These are phyloP conservation scores for Orchesella cincta DNA, from an alignment of 1,140 invertebrate species.

Conservation along the genomic window DNA sequence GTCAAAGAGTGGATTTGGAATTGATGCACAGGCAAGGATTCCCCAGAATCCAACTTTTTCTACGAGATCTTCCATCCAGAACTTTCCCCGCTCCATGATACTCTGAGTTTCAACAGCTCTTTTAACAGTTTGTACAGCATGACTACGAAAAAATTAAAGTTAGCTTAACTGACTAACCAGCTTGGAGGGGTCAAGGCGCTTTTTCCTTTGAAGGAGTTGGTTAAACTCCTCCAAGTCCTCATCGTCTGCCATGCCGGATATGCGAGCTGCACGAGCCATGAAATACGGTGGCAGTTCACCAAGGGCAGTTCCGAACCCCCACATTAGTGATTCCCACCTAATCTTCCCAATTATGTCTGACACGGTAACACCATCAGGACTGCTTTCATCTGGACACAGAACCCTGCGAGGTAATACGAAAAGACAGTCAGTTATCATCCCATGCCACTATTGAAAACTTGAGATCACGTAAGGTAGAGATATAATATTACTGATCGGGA, in stretches of 20 bases:
- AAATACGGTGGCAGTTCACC: constrained; percentile 96
- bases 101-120: too few species aligned
- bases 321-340: constrained; percentile 93
- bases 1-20: constrained; percentile 99
- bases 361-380: constrained; percentile 60
- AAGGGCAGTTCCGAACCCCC: constrained; percentile 95
- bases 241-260: constrained; percentile 67
- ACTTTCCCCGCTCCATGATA: constrained; percentile 75
- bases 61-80: constrained; percentile 87
- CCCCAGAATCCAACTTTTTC: constrained; percentile 95
- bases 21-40: constrained; percentile 95
- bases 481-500: constrained; percentile 72
- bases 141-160: constrained; percentile 23
- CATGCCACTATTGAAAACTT: too few species aligned
- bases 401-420: constrained; percentile 51
- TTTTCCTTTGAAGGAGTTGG: constrained; percentile 67
- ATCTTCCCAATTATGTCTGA: constrained; percentile 94
- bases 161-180: too few species aligned
- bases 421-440: constrained; percentile 21
- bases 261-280: constrained; percentile 89
- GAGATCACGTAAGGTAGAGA: too few species aligned
- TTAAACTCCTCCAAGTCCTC: constrained; percentile 79
- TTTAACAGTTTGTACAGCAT: constrained; percentile 27
- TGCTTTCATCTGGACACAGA: constrained; percentile 55
- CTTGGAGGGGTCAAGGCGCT: constrained; percentile 57